Conservation (phyloP, 2,797 vertebrate genomes). For the Cyclura pinguis region DNA sequence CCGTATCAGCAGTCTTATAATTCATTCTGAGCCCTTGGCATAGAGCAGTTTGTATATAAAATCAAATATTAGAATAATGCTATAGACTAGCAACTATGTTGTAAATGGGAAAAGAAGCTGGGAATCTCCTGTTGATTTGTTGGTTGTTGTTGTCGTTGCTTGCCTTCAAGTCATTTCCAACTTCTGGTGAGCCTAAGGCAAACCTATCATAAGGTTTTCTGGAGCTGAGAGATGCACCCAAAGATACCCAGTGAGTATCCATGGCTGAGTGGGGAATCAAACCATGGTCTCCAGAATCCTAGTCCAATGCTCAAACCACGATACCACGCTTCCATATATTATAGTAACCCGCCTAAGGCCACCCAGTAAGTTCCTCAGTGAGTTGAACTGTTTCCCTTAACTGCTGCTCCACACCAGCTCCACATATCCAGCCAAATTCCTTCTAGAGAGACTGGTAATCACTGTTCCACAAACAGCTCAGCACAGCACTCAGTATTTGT, state of each 20-base stretch:
- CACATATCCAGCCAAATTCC: not conserved
- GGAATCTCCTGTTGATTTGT: not conserved
- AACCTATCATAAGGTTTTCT: too few species aligned
- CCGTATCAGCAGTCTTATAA: not conserved
- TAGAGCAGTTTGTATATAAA: not conserved
- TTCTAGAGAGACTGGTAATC: conserved; percentile 69
- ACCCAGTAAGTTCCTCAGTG: not conserved
- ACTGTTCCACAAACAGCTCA: conserved; percentile 55
- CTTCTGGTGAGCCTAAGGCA: too few species aligned
- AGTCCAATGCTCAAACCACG: too few species aligned
- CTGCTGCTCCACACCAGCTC: not conserved
- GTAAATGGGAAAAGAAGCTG: not conserved
- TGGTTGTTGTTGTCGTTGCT: too few species aligned
- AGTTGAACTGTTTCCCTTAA: not conserved
- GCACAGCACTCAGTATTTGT: conserved; percentile 60
- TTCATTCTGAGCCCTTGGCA: not conserved
- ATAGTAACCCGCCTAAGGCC: too few species aligned
- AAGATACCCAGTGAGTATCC: too few species aligned
- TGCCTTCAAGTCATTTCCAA: too few species aligned
- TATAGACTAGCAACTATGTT: not conserved
- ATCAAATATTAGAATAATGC: not conserved
- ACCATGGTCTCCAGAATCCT: too few species aligned
- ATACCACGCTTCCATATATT: too few species aligned
- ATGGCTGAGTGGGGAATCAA: too few species aligned
- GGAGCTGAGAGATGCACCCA: too few species aligned